A percentile compares a stretch with the other conserved stretches of the same genome.
Conservation (phyloP, 2,888 invertebrate genomes). For the Mycalesis mineus region DNA sequence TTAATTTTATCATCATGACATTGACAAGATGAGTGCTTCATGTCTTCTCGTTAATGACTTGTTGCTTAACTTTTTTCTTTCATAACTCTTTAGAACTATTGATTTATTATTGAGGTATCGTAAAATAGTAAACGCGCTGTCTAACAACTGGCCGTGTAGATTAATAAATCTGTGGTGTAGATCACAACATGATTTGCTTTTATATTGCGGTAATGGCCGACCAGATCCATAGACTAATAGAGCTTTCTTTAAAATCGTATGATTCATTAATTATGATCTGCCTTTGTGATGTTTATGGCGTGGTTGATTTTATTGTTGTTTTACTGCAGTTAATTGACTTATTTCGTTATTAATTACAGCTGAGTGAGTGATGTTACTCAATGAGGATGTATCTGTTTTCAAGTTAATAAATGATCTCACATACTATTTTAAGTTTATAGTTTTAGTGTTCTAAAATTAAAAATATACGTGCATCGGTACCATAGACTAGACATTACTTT, state of each 20-base stretch:
- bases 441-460: too few species aligned
- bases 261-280: constrained; percentile 2
- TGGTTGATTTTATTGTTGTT: constrained; percentile 7
- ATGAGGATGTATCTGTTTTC: background rate
- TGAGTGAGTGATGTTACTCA: background rate
- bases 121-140: constrained; percentile 16
- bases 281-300: constrained; percentile 1
- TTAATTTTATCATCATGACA: too few species aligned
- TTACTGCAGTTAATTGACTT: constrained; percentile 9
- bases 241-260: constrained; percentile 7
- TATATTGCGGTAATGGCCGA: constrained; percentile 5
- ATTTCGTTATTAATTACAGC: background rate
- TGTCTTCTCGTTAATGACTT: background rate
- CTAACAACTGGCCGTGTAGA: constrained; percentile 4
- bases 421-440: too few species aligned
- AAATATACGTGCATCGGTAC: too few species aligned
- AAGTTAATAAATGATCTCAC: too few species aligned
- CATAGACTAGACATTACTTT: background rate
- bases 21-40: background rate
- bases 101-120: constrained; percentile 44
- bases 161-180: background rate
- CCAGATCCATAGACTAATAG: constrained; percentile 4
- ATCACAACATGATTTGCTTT: constrained; percentile 12
- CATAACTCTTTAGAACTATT: constrained; percentile 45
- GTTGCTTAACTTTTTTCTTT: background rate